Base-by-base conservation (phyloP, 2,797 vertebrate species). In the Selene dorsalis region DNA sequence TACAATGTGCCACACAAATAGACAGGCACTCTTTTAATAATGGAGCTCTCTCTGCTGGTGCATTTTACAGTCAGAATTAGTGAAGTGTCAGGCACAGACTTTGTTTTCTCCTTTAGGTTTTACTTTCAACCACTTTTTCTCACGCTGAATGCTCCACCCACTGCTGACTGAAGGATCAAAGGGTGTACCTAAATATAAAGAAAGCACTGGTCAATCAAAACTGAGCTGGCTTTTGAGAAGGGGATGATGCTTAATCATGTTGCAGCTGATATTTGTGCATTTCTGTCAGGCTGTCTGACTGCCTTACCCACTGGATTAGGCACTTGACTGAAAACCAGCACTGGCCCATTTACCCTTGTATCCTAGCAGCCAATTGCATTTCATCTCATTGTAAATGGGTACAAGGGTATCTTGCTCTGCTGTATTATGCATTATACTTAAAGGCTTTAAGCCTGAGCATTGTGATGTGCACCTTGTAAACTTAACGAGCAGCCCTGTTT, bases 91-190 rank as follows among this genome's bases (percentile, higher is more conserved):
- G 75, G 60, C 11, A 9, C 13, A 73, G 58, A n/a, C 45, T 22
- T 8, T 16, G 24, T 41, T 78, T 66, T 38, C 52, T 63, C 41
- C 43, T 84, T 87, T 72, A 79, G 32, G 20, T 84, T 84, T 83
- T 63, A 84, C 66, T 70, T 73, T 79, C 45, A 69, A 53, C 18
- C 47, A 20, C 12, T 64, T 70, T 28, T 53, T 64, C 10, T 69
- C 75, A 73, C 50, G 43, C 39, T 78, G 60, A 80, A 77, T 61
- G 61, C 63, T 82, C 59, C 69, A 55, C 32, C 69, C 38, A 32
- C 70, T 45, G 67, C 72, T 68, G 73, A 80, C 59, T 73, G 70
- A 66, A 75, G 68, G 78, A 91, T 91, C 84, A 90, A 90, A 92
- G 69, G 26, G 67, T 83, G 79, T 32, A 86, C 70, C 73, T 70